Percentiles rank a stretch among this genome's conserved stretches.
These are phyloP conservation scores for Trissolcus brochymenae DNA, from an alignment of 2,888 invertebrate genomes.

Conservation along the genomic window DNA sequence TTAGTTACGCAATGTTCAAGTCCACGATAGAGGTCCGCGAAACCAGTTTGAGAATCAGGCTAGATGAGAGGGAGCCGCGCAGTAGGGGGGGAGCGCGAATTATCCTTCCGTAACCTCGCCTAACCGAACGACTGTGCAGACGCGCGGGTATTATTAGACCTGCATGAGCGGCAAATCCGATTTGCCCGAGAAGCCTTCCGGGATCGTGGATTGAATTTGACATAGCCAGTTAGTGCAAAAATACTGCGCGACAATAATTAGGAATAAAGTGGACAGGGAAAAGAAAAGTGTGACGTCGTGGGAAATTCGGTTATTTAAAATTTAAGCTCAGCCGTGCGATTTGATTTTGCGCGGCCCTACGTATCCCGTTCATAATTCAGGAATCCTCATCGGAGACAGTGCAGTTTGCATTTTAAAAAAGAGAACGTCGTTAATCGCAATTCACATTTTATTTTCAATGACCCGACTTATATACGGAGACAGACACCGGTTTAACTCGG, in stretches of 20 bases:
- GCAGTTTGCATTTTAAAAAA: slow-evolving; percentile 15
- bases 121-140: slow-evolving; percentile 63
- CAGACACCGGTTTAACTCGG: background rate
- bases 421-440: background rate
- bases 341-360: slow-evolving; percentile 3
- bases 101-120: slow-evolving; percentile 73
- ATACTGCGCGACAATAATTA: slow-evolving; percentile 20
- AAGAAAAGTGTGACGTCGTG: slow-evolving; percentile 6
- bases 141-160: slow-evolving; percentile 55
- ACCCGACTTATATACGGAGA: slow-evolving; percentile 6
- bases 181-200: slow-evolving; percentile 53
- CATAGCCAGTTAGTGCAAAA: slow-evolving; percentile 21
- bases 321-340: slow-evolving; percentile 13
- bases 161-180: slow-evolving; percentile 51
- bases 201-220: slow-evolving; percentile 46
- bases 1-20: slow-evolving; percentile 69
- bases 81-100: slow-evolving; percentile 62
- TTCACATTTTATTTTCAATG: slow-evolving; percentile 11
- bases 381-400: background rate
- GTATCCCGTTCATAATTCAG: slow-evolving; percentile 10
- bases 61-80: slow-evolving; percentile 51
- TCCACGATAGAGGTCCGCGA: slow-evolving; percentile 66
- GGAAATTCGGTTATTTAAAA: slow-evolving; percentile 29
- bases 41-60: slow-evolving; percentile 69
- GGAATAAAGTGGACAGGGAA: slow-evolving; percentile 11